A percentile compares a stretch with the other conserved stretches of the same genome.
phyloP scores from a whole-genome alignment of 1,140 invertebrate species.

The Lasioglossum baleicum region DNA sequence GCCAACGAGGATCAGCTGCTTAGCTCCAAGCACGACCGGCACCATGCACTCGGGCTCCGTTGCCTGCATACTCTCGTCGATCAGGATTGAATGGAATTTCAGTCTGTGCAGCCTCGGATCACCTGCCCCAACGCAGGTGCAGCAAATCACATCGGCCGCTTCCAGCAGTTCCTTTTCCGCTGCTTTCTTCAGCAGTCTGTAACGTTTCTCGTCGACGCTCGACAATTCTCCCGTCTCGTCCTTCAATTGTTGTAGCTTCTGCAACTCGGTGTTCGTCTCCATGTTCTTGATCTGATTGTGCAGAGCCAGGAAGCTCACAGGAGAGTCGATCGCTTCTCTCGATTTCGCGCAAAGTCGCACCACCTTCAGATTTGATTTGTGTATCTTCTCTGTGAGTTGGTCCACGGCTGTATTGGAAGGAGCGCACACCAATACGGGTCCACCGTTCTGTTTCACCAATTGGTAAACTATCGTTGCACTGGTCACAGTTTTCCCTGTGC shows the following conservation, averaged over 20 bases:
- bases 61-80: constrained; percentile 98
- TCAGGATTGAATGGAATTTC: constrained; percentile 98
- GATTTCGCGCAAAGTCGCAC: constrained; percentile 98
- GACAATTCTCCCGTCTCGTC: constrained; percentile 98
- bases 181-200: constrained; percentile 93
- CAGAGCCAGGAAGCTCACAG: constrained; percentile 97
- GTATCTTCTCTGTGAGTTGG: constrained; percentile 99
- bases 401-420: constrained; percentile 99
- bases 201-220: constrained; percentile 96
- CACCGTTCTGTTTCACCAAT: constrained; percentile 95
- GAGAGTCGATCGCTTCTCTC: constrained; percentile 98
- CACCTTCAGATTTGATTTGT: constrained; percentile 97
- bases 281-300: constrained; percentile 98
- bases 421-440: constrained; percentile 98
- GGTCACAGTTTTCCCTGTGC: constrained; percentile 99
- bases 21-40: constrained; percentile 97
- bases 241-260: constrained; percentile 97
- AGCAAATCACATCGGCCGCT: constrained; percentile 99
- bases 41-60: constrained; percentile 99
- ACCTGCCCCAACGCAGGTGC: constrained; percentile 99
- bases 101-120: constrained; percentile 94
- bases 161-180: constrained; percentile 96
- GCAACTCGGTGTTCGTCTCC: constrained; percentile 93
- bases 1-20: constrained; percentile 96
- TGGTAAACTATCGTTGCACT: constrained; percentile 99